These are phyloP conservation scores for Phyllostomus hastatus DNA, from an alignment of 2,113 vertebrate genomes.

Conservation along the genomic window DNA sequence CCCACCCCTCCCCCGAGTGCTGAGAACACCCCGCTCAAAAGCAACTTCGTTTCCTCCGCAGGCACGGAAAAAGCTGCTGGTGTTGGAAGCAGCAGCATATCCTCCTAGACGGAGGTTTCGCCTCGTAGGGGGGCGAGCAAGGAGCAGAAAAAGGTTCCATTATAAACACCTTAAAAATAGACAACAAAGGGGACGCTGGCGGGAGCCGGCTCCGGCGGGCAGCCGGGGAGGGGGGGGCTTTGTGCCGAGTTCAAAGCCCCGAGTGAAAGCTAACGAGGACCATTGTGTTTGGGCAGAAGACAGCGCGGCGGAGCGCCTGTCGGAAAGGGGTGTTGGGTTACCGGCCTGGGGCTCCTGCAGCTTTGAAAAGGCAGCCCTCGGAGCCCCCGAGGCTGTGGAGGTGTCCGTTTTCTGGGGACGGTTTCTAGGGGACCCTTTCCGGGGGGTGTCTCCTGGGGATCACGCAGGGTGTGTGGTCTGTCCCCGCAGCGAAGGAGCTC, in stretches of 20 bases:
- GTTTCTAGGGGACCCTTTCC: neutral
- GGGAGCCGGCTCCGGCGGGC: neutral
- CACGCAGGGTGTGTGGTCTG: neutral
- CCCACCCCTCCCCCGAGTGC: accelerated
- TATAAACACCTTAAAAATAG: constrained; percentile 28
- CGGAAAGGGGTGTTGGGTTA: neutral
- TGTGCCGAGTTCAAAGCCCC: constrained; percentile 34
- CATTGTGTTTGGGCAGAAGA: constrained; percentile 22
- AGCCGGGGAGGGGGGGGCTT: neutral
- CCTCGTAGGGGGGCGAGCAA: no score
- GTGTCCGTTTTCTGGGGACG: neutral
- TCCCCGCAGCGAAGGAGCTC: no score
- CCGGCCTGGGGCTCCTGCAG: neutral
- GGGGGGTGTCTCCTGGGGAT: neutral
- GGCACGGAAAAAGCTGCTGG: neutral
- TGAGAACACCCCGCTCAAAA: neutral
- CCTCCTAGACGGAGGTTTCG: neutral
- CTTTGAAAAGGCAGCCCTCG: neutral
- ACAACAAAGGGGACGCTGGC: neutral
- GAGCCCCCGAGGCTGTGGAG: neutral
- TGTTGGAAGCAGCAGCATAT: neutral
- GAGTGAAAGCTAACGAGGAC: neutral
- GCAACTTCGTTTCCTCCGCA: neutral
- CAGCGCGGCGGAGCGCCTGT: neutral
- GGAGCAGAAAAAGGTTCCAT: neutral